Evolutionary conservation across 2,888 invertebrate species (phyloP).

Genomic region (Falcaria lacertinaria): DNA sequence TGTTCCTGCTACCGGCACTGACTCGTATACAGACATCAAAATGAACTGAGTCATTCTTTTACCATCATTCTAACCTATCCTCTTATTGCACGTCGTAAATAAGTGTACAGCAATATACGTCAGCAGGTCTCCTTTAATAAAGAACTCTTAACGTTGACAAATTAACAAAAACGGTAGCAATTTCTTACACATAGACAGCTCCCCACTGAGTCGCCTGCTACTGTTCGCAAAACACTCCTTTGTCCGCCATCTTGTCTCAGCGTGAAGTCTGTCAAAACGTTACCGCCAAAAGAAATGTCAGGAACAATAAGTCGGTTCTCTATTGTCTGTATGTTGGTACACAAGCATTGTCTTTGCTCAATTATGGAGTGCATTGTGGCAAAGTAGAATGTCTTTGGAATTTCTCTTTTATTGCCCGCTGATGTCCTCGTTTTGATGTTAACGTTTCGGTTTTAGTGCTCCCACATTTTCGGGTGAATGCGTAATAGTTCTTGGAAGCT

Average conservation of each 20-base stretch:
- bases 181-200: constrained; percentile 40
- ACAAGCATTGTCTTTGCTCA: constrained; percentile 70
- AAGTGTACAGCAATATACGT: constrained; percentile 9
- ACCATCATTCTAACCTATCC: too few species aligned
- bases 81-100: constrained; percentile 14
- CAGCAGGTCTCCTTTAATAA: constrained; percentile 14
- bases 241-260: constrained; percentile 48
- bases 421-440: constrained; percentile 28
- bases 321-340: constrained; percentile 47
- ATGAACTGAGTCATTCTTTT: too few species aligned
- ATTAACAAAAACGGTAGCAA: constrained; percentile 61
- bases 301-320: constrained; percentile 38
- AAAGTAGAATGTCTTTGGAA: constrained; percentile 33
- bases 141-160: constrained; percentile 46
- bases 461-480: constrained; percentile 55
- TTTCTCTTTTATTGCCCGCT: constrained; percentile 66
- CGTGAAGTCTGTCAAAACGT: constrained; percentile 54
- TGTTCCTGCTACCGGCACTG: too few species aligned
- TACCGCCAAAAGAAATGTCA: constrained; percentile 56
- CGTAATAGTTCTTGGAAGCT: constrained; percentile 42
- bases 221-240: constrained; percentile 31
- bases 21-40: too few species aligned
- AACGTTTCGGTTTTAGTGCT: constrained; percentile 59
- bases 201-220: too few species aligned
- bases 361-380: constrained; percentile 69